phyloP scores from a whole-genome alignment of 2,113 vertebrate genomes.

The Odocoileus hemionus region DNA sequence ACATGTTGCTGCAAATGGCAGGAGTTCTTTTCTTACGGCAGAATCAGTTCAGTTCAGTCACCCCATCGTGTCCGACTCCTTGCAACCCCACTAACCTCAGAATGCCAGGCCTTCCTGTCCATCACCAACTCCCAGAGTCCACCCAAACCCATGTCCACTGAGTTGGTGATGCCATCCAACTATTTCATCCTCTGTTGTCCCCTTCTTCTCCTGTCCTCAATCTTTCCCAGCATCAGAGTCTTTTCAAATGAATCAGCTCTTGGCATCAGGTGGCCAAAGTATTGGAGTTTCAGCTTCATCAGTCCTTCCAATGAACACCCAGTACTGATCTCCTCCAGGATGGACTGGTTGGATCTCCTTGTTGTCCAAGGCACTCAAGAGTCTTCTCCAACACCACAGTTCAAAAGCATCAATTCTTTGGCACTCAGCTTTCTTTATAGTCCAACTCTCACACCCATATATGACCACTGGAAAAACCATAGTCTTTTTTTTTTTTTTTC shows the following conservation, averaged over 20 bases:
- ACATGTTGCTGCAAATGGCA: background rate
- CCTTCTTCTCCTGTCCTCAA: background rate
- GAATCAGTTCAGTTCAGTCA: background rate
- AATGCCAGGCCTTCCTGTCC: background rate
- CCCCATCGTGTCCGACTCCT: fast-evolving
- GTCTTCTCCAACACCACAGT: background rate
- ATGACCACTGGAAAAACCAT: background rate
- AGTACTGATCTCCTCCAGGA: background rate
- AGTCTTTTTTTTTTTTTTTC: background rate
- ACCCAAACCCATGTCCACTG: background rate
- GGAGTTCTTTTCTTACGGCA: background rate
- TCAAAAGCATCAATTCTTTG: background rate
- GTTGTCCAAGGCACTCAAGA: background rate
- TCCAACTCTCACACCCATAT: background rate
- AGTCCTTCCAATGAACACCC: background rate
- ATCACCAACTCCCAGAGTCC: background rate
- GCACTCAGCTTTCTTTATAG: background rate
- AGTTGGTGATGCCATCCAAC: background rate
- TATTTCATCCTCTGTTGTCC: background rate
- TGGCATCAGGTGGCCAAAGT: background rate
- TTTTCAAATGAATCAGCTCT: background rate
- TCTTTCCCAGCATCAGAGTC: background rate
- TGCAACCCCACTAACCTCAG: background rate
- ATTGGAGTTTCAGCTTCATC: background rate
- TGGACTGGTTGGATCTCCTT: background rate